Base-by-base conservation (phyloP, 1,140 invertebrate genomes). In the Penaeus vannamei region DNA sequence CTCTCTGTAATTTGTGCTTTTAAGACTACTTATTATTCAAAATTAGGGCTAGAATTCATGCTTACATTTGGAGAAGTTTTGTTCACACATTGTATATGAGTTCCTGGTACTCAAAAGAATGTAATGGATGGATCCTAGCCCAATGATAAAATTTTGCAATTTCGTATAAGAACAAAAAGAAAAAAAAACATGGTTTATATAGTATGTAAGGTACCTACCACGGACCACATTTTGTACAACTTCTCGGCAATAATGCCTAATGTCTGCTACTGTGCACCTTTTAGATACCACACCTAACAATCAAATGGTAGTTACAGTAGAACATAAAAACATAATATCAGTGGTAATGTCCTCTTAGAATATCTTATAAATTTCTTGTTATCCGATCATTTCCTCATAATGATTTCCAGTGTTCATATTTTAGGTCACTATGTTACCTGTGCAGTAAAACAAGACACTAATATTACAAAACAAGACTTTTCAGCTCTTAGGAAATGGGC, bases 181-280 rank as follows among this genome's bases (percentile, higher is more conserved):
- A 83, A 60, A 82, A 36, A 36, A 29, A 46, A 29, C 53, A 84
- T 83, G 82, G 69, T 85, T 89, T 80, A 79, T 46, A 89, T 84
- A 84, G 87, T 84, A 84, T 84, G 82, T 89, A 89, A 89, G 82
- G 83, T 84, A 89, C 82, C 82, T 84, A 89, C 72, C 87, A 89
- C 61, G 87, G 87, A 89, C 87, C 87, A 89, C 87, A 89, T 89
- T 89, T 89, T 89, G 87, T 89, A 89, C 87, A 89, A 89, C 87
- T 59, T 89, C 83, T 89, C 84, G 87, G 87, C 87, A 89, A 89
- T 89, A 89, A 89, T 80, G 87, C 87, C 87, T 79, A 36, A 89
- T 84, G 83, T 84, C 82, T 80, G 82, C 83, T 89, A 84, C 69
- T 89, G 87, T 84, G 87, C 87, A 89, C 87, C 82, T 89, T 89